Evolutionary conservation across 2,888 invertebrate species (phyloP), one percentile per base, ranked within the genome.

Genomic region (Chrysotoxum bicinctum): DNA sequence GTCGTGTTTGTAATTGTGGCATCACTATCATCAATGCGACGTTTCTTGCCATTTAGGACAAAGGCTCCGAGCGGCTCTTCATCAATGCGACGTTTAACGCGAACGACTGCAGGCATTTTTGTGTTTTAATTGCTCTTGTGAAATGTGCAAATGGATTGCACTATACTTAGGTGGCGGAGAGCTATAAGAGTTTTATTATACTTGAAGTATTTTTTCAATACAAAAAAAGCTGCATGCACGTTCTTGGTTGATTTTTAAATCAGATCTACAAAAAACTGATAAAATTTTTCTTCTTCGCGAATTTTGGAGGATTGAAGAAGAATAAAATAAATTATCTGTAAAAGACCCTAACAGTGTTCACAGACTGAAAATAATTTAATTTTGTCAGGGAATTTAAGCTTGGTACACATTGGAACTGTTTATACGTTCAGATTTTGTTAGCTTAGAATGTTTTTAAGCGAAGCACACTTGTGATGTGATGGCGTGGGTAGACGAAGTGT

Each of bases 1-100:
- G 40, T 3, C 12, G 16, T 37, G 50, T 70, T 79, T 58, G 50
- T 40, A 40, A 37, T 5, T 87, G 68, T 56, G 81, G 45, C 45
- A 14, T 45, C 30, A 75, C 58, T 88, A 56, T 89, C 88, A 12
- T 94, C 93, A 4, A 93, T 92, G 93, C 95, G 96, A 58, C 93
- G 92, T 58, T 94, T 93, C 91, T 96, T 96, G 88, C 95, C 95
- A 88, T 95, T 93, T 54, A 96, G 92, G 60, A 96, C 93, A 86
- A 96, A 92, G 3, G 95, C 94, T 90, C 95, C 94, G 87, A 94
- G 93, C 0, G 96, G 96, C 89, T 95, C 95, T 86, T 95, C 95
- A 75, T 95, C 94, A 26, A 94, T 93, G 88, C 94, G 93, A 45
- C 96, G 94, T 92, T 96, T 96, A 4, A 96, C 94, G 87, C 96